phyloP scores from a whole-genome alignment of 1,140 invertebrate species.

The Lordiphosa mommai region DNA sequence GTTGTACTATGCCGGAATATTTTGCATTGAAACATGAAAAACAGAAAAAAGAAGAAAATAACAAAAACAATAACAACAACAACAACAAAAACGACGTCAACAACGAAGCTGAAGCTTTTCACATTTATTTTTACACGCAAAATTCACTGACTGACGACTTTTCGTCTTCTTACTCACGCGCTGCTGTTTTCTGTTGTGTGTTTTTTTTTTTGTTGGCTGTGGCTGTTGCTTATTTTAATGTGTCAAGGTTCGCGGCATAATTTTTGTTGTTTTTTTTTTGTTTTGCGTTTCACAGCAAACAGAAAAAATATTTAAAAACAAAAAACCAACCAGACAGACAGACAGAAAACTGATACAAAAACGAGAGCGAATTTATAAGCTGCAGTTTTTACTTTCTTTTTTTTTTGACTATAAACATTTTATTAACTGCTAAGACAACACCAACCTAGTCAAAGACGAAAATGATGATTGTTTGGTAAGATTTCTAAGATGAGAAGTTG shows the following conservation, averaged over 20 bases:
- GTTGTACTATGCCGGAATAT: slow-evolving; percentile 41
- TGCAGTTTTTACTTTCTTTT: slow-evolving; percentile 38
- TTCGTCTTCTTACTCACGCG: slow-evolving; percentile 43
- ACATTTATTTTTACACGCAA: slow-evolving; percentile 71
- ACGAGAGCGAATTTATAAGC: slow-evolving; percentile 20
- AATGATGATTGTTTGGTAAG: neutral
- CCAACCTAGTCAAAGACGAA: neutral
- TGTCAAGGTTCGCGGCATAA: slow-evolving; percentile 77
- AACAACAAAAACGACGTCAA: slow-evolving; percentile 11
- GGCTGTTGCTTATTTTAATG: slow-evolving; percentile 68
- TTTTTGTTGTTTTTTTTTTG: slow-evolving; percentile 27
- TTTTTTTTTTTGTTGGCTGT: slow-evolving; percentile 10
- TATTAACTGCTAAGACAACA: neutral
- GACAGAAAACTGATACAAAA: neutral
- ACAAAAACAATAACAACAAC: slow-evolving; percentile 17
- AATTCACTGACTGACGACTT: slow-evolving; percentile 47
- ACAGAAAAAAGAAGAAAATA: slow-evolving; percentile 46
- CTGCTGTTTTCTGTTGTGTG: neutral
- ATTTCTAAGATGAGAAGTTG: no score
- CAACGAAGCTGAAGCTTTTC: slow-evolving; percentile 46
- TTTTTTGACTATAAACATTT: slow-evolving; percentile 2
- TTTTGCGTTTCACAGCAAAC: slow-evolving; percentile 56
- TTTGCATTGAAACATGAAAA: slow-evolving; percentile 64
- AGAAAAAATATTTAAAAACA: slow-evolving; percentile 35
- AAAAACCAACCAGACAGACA: slow-evolving; percentile 2